Percentiles rank a stretch among this genome's conserved stretches.
phyloP scores from a whole-genome alignment of 2,888 invertebrate species.

The Nomada fucata region DNA sequence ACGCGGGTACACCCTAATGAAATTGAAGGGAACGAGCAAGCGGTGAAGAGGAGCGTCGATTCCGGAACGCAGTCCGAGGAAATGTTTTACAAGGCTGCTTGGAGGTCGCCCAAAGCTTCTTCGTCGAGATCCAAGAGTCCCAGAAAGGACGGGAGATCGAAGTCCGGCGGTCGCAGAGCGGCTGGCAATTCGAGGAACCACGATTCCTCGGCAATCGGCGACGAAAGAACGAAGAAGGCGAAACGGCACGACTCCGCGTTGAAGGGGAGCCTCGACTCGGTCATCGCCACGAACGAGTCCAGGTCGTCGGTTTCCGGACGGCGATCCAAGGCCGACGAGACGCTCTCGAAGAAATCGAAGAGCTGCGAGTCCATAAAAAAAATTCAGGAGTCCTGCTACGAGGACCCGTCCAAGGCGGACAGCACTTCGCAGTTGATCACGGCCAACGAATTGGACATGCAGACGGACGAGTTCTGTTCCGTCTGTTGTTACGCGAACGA shows the following conservation, averaged over 20 bases:
- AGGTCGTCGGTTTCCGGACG: constrained; percentile 54
- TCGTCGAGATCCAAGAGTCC: constrained; percentile 43
- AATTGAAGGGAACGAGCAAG: not conserved
- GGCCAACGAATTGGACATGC: constrained; percentile 74
- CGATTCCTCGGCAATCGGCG: constrained; percentile 41
- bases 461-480: constrained; percentile 80
- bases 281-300: constrained; percentile 60
- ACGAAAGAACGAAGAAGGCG: constrained; percentile 48
- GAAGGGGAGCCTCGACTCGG: constrained; percentile 69
- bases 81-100: constrained; percentile 38
- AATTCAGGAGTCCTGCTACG: constrained; percentile 71
- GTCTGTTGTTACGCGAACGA: constrained; percentile 79
- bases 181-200: constrained; percentile 25
- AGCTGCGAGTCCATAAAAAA: constrained; percentile 82
- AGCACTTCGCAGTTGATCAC: constrained; percentile 72
- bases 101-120: constrained; percentile 24
- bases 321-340: constrained; percentile 63
- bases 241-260: constrained; percentile 53
- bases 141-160: constrained; percentile 33
- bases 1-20: constrained; percentile 33
- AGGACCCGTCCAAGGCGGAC: constrained; percentile 74
- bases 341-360: constrained; percentile 80
- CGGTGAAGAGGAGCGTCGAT: constrained; percentile 16
- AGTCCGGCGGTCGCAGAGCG: constrained; percentile 19
- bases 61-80: constrained; percentile 52